These are phyloP conservation scores for Chamaea fasciata DNA, from an alignment of 2,113 vertebrate genomes.

Conservation along the genomic window DNA sequence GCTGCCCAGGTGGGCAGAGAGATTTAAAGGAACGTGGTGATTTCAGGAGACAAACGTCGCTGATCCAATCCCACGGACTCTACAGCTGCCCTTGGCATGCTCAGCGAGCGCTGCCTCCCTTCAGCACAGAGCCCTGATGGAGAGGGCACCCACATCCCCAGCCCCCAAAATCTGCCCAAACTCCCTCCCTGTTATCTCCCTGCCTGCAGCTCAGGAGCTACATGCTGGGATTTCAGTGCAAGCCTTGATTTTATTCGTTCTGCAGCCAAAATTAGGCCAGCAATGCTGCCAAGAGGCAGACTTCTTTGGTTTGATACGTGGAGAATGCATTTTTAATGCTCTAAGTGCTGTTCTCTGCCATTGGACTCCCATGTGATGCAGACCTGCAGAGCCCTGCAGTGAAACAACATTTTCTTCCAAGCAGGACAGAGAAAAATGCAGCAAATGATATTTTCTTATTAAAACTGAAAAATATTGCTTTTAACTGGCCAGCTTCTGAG, in stretches of 20 bases:
- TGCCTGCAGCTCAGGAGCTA: neutral
- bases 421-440: neutral
- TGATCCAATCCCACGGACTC: neutral
- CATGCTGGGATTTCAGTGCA: neutral
- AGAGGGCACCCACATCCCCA: neutral
- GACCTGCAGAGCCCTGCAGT: neutral
- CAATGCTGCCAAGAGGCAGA: slow-evolving; percentile 9
- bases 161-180: neutral
- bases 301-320: neutral
- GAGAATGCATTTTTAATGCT: slow-evolving; percentile 61
- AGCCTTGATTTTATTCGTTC: slow-evolving; percentile 11
- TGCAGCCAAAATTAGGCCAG: slow-evolving; percentile 47
- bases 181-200: neutral
- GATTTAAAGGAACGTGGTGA: neutral
- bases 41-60: neutral
- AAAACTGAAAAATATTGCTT: neutral
- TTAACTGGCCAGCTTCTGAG: neutral
- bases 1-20: neutral
- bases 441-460: neutral
- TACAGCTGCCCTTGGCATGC: neutral
- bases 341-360: slow-evolving; percentile 29
- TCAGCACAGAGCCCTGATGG: neutral
- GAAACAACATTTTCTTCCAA: neutral
- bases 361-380: slow-evolving; percentile 13
- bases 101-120: neutral